These are phyloP conservation scores for Apantesis nais DNA, from an alignment of 2,888 invertebrate genomes.

Conservation along the genomic window DNA sequence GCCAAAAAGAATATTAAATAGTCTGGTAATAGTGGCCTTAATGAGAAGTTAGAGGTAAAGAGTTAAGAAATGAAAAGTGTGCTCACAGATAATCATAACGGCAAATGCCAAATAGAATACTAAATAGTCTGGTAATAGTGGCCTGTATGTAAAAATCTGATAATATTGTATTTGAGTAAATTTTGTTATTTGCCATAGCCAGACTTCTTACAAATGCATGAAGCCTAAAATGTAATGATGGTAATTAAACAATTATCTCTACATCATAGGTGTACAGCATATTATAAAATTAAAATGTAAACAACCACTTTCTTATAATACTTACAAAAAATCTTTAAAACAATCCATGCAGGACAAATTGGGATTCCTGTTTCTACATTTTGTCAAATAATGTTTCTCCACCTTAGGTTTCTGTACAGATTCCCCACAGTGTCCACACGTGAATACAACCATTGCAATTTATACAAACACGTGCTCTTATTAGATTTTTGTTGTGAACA, in stretches of 20 bases:
- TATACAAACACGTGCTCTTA: constrained; percentile 49
- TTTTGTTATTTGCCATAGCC: background rate
- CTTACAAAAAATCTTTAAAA: constrained; percentile 93
- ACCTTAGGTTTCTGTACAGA: constrained; percentile 96
- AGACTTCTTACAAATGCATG: background rate
- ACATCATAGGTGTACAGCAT: background rate
- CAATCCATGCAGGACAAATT: constrained; percentile 97
- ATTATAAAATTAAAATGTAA: background rate
- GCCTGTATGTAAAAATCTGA: background rate
- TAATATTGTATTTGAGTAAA: background rate
- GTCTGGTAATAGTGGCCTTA: background rate
- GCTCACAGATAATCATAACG: background rate
- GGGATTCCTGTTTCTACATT: constrained; percentile 88
- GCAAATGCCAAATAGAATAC: background rate
- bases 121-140: background rate
- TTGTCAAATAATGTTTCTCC: constrained; percentile 92
- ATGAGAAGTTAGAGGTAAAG: no score
- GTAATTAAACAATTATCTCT: background rate
- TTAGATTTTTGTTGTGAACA: constrained; percentile 44
- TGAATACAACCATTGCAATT: constrained; percentile 94
- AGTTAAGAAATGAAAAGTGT: background rate
- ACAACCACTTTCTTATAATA: constrained; percentile 35
- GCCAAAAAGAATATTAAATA: background rate
- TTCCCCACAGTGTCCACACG: constrained; percentile 96
- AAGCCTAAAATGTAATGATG: background rate